Base-by-base conservation (phyloP, 2,113 vertebrate species). In the Microcebus lehilahytsara region DNA sequence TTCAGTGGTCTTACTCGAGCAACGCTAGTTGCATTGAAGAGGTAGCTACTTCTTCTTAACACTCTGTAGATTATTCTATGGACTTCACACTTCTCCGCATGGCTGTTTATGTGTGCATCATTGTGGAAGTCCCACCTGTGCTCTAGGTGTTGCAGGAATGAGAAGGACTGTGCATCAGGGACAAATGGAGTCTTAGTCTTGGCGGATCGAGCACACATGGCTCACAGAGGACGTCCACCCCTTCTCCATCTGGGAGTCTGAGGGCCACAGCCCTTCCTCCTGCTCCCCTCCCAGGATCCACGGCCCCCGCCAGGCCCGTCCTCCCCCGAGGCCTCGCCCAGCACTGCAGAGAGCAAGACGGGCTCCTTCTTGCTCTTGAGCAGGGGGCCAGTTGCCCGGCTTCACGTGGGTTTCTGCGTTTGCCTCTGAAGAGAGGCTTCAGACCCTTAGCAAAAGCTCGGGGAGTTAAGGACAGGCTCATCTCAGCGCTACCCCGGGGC, bases 291-390 rank as follows among this genome's bases (percentile, higher is more conserved):
- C 62, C 11, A 58, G 3, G 25, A 27, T 12, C 20, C 83, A n/a
- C 4, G 5, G 23, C 13, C 46, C 12, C 4, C 34, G 3, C 6
- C 46, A 40, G 34, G n/a, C 9, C 66, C 71, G n/a, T 58, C 22
- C 20, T 79, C 37, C 34, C 34, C 69, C 20, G 1, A 30, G 62
- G 9, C 9, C 27, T n/a, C 14, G 22, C 8, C 40, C 32, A 49
- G 25, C 13, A 13, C 2, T 37, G 11, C 3, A 0, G 19, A 22
- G 53, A 34, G 25, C 34, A 46, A 30, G 17, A 9, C 3, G 2
- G 17, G 30, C 27, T 80, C 14, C 6, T 46, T 22, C 40, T 17
- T 42, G 19, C 17, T 40, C 13, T 6, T 6, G 81, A 83, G 11
- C 60, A 13, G 40, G 37, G 64, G 62, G 37, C 27, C 58, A 2